Evolutionary conservation across 2,797 vertebrate species (phyloP).

Genomic region (Enteromius radiatus): DNA sequence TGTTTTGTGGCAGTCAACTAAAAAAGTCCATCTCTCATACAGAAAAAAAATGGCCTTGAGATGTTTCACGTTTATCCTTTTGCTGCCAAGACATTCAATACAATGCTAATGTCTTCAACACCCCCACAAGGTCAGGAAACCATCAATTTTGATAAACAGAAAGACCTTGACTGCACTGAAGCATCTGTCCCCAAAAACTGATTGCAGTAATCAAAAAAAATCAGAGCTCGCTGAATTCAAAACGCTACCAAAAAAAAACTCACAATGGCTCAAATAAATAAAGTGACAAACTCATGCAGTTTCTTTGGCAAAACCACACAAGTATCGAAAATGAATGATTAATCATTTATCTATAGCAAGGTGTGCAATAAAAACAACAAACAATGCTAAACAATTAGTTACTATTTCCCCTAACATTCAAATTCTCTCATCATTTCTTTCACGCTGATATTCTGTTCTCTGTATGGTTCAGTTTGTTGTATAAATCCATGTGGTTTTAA

Average conservation of each 20-base stretch:
- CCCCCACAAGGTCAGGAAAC: constrained; percentile 48
- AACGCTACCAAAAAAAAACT: background rate
- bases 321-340: background rate
- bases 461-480: background rate
- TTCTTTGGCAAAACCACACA: background rate
- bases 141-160: constrained; percentile 33
- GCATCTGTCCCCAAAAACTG: background rate
- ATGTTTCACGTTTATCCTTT: constrained; percentile 30
- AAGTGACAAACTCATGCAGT: background rate
- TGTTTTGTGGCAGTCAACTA: background rate
- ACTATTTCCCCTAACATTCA: background rate
- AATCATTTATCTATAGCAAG: background rate
- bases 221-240: background rate
- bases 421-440: background rate
- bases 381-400: background rate
- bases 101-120: constrained; percentile 7
- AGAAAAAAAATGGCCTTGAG: constrained; percentile 26
- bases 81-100: constrained; percentile 43
- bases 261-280: background rate
- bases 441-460: background rate
- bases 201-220: background rate
- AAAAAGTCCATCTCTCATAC: background rate
- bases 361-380: background rate
- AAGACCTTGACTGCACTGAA: constrained; percentile 42
- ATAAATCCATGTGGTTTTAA: background rate